Evolutionary conservation across 2,113 vertebrate genomes (phyloP), one percentile per base, ranked within the genome.

Genomic region (Thomomys bottae): DNA sequence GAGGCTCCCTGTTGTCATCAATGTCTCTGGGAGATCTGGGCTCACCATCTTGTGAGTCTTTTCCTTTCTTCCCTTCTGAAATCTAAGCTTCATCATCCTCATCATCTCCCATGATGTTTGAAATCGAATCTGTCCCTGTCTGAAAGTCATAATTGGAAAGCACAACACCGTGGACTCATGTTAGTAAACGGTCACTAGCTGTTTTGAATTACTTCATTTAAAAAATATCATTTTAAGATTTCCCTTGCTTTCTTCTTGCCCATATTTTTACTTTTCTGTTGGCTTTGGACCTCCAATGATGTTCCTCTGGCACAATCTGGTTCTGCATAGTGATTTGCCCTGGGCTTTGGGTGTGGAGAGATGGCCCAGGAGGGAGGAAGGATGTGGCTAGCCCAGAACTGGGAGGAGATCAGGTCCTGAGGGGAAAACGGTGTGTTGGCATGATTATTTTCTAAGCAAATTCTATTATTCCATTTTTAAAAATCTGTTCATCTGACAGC

Each of bases 171-270:
- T 79, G 57, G 71, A 84, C 38, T 4, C 6, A 11, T 87, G 36
- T 93, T 82, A 67, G 30, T 73, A 49, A 61, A 49, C 72, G 64
- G 11, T 20, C 21, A 71, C 28, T 66, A 15, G 72, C 71, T 79
- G 66, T 79, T 79, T 76, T 32, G 54, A 93, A 57, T 80, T 66
- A 85, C 59, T n/a, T 77, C n/a, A 79, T 89, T 89, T 59, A 83
- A 77, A 91, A 30, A 91, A 30, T 61, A 45, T 91, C 34, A 92
- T 81, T 96, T 86, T 64, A 45, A 83, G 59, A 54, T 75, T 11
- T 45, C 59, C 9, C 32, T 87, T 80, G 61, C 70, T 68, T 89
- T n/a, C 42, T 87, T 59, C 36, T 82, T 73, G 77, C n/a, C 80
- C 73, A 20, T 42, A 1, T 54, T 76, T 90, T 67, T 54, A 68